Percentiles rank a stretch among this genome's conserved stretches.
Conservation (phyloP, 1,140 invertebrate species). For the Probaryconus sp. region DNA sequence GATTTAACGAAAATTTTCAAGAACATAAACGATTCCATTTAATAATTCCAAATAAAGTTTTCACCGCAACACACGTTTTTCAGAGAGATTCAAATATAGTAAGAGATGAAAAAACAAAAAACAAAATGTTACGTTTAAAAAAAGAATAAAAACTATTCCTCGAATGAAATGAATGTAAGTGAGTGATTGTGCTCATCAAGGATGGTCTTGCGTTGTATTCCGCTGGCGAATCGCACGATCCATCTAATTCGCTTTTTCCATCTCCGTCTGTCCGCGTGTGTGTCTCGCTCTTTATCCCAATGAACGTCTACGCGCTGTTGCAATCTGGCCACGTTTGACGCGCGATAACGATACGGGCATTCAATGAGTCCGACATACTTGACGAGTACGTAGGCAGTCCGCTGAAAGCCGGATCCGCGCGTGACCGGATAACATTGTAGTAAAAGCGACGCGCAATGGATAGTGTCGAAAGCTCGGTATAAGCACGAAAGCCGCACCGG, state of each 20-base stretch:
- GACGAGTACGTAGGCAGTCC: constrained; percentile 58
- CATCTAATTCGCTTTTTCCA: constrained; percentile 40
- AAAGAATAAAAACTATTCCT: no score
- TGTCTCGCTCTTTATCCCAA: constrained; percentile 45
- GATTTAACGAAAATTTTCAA: constrained; percentile 47
- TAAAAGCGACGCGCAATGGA: constrained; percentile 53
- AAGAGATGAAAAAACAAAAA: no score
- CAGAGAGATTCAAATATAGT: no score
- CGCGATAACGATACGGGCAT: constrained; percentile 58
- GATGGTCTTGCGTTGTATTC: constrained; percentile 29
- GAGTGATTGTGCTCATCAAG: no score
- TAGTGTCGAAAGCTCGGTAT: constrained; percentile 65
- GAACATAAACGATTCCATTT: not conserved
- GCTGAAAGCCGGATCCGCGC: constrained; percentile 65
- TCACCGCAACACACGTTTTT: no score
- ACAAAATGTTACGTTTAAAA: no score
- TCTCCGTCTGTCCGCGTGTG: constrained; percentile 25
- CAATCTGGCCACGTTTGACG: constrained; percentile 55
- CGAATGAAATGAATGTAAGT: no score
- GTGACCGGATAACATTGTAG: constrained; percentile 64
- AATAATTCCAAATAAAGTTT: no score
- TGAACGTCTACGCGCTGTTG: constrained; percentile 48
- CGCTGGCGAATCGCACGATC: constrained; percentile 51
- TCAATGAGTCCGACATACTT: constrained; percentile 59
- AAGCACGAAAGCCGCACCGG: constrained; percentile 59